Evolutionary conservation across 2,797 vertebrate genomes (phyloP), one percentile per base, ranked within the genome.

Genomic region (Semotilus atromaculatus): DNA sequence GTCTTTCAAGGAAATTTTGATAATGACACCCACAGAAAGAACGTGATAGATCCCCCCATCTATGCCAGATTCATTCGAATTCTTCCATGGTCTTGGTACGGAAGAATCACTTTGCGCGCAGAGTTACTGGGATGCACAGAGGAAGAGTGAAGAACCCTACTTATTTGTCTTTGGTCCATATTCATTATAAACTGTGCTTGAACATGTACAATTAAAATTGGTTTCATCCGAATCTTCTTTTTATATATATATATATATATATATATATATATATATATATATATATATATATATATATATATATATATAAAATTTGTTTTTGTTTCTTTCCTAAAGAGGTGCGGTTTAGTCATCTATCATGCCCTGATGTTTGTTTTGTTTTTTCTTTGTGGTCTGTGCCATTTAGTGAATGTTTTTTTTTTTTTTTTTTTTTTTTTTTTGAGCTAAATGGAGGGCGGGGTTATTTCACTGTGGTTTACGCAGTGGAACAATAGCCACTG

Each of bases 1-100:
- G 98, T 99, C 70, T 99, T 99, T 95, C 98, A 99, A 91, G 98
- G 98, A 68, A 99, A 99, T 92, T 99, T 99, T 81, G 98, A 99
- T 95, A 99, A 99, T 0, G 98, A 99, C 91, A 99, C 98, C 0
- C 98, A 99, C 96, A 97, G 98, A 92, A 99, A 99, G 96, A 99
- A 99, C 0, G 97, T 98, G 93, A 97, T 99, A 14, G 97, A 98
- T 74, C 97, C 97, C 1, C 97, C 98, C 1, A 96, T 99, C 94
- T 95, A 96, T 0, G 95, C 98, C 48, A 96, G 96, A 58, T 95
- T 97, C 64, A 58, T 99, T 86, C 95, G 98, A 92, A 97, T 99
- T 93, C 96, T 99, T 19, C 98, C 98, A 0, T 99, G 98, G 98
- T 99, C 98, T 0, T 99, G 98, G 98, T 99, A 99, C 0, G 97